Percentiles rank a stretch among this genome's conserved stretches.
Evolutionary conservation across 2,113 vertebrate species (phyloP).

Genomic region (Uropsilus gracilis): DNA sequence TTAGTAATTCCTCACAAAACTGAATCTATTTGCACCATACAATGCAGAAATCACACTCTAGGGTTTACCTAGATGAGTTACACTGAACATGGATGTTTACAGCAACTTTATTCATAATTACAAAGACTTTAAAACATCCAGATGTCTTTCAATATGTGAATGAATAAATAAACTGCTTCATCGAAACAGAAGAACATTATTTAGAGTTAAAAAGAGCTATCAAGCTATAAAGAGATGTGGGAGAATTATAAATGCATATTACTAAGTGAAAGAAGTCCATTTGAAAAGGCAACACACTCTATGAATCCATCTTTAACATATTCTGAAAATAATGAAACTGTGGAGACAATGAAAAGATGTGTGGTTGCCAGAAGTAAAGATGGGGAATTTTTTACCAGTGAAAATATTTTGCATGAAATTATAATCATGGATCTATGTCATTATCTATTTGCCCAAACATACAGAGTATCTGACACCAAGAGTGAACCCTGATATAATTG

Average conservation of each 20-base stretch:
- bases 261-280: no score
- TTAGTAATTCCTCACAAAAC: not conserved
- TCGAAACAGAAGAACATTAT: not conserved
- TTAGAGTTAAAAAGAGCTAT: no score
- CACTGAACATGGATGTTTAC: not conserved
- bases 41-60: not conserved
- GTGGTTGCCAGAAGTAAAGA: no score
- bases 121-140: not conserved
- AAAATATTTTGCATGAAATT: not conserved
- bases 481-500: not conserved
- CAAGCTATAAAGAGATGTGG: no score
- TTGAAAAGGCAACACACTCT: not conserved
- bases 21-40: not conserved
- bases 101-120: no score
- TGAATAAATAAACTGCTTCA: not conserved
- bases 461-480: not conserved
- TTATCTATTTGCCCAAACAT: not conserved
- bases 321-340: not conserved
- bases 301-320: not conserved
- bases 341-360: no score
- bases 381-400: not conserved
- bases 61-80: not conserved
- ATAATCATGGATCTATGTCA: not conserved
- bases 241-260: no score
- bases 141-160: not conserved